Conservation (phyloP, 2,113 vertebrate genomes). For the Gobio gobio region DNA sequence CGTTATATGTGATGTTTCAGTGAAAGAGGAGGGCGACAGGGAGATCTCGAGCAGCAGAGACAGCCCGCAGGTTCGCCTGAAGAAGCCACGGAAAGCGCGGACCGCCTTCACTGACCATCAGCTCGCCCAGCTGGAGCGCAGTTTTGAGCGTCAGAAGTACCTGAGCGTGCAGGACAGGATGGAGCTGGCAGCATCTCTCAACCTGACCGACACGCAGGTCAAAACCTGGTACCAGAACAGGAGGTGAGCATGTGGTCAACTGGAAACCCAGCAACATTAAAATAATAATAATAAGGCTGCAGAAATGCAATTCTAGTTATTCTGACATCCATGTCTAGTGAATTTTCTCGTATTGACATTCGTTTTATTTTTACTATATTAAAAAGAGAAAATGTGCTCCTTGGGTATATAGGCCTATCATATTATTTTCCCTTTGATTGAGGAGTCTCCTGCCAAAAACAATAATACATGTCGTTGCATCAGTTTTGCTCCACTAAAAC, state of each 20-base stretch:
- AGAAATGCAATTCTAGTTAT: neutral
- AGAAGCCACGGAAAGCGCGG: slow-evolving; percentile 96
- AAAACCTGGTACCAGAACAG: slow-evolving; percentile 99
- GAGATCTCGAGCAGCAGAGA: slow-evolving; percentile 98
- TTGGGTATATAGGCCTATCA: neutral
- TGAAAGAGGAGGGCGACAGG: slow-evolving; percentile 96
- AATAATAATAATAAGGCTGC: neutral
- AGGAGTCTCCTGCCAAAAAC: neutral
- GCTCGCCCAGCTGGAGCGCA: slow-evolving; percentile 96
- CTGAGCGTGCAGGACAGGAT: slow-evolving; percentile 98
- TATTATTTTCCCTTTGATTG: neutral
- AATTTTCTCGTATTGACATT: neutral
- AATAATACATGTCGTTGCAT: neutral
- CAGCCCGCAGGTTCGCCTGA: slow-evolving; percentile 92
- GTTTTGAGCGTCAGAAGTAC: slow-evolving; percentile 97
- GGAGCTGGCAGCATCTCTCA: slow-evolving; percentile 97
- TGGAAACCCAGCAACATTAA: slow-evolving; percentile 14
- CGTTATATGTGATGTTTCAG: slow-evolving; percentile 68
- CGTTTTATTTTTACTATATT: neutral
- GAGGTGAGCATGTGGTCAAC: slow-evolving; percentile 78
- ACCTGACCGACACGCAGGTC: slow-evolving; percentile 98
- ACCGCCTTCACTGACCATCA: slow-evolving; percentile 99
- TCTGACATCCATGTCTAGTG: no score
- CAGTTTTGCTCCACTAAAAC: neutral
- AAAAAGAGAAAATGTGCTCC: neutral